These are phyloP conservation scores for Drosophila setifemur DNA, from an alignment of 1,140 invertebrate genomes.

Conservation along the genomic window DNA sequence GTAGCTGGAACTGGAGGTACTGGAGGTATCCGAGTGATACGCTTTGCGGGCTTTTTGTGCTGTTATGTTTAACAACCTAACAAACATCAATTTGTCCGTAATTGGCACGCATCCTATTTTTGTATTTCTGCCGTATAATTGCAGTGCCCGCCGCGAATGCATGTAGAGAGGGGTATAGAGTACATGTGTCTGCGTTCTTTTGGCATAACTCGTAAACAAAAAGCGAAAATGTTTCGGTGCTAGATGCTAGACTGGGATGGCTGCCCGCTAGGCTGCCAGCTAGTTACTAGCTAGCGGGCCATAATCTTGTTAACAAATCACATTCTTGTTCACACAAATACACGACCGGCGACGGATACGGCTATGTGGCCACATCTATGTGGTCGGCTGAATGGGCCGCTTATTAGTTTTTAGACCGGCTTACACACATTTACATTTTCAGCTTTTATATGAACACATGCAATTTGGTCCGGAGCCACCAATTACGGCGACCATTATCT, in stretches of 20 bases:
- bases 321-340: conserved; percentile 81
- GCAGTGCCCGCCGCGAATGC: conserved; percentile 18
- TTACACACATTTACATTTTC: conserved; percentile 40
- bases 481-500: conserved; percentile 72
- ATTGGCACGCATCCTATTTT: conserved; percentile 70
- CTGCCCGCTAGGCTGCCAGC: no score
- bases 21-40: conserved; percentile 34
- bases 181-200: conserved; percentile 40
- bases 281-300: conserved; percentile 24
- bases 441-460: conserved; percentile 54
- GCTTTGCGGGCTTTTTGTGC: conserved; percentile 64
- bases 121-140: conserved; percentile 41
- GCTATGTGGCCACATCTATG: conserved; percentile 10
- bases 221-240: not conserved
- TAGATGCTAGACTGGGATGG: not conserved
- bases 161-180: conserved; percentile 5
- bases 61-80: conserved; percentile 64
- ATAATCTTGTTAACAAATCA: conserved; percentile 82
- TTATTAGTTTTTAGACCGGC: conserved; percentile 49
- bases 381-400: conserved; percentile 14
- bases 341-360: conserved; percentile 38
- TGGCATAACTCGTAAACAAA: conserved; percentile 43
- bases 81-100: conserved; percentile 65
- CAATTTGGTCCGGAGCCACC: conserved; percentile 59
- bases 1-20: conserved; percentile 5